Evolutionary conservation across 2,888 invertebrate species (phyloP).

Genomic region (Troides helena): DNA sequence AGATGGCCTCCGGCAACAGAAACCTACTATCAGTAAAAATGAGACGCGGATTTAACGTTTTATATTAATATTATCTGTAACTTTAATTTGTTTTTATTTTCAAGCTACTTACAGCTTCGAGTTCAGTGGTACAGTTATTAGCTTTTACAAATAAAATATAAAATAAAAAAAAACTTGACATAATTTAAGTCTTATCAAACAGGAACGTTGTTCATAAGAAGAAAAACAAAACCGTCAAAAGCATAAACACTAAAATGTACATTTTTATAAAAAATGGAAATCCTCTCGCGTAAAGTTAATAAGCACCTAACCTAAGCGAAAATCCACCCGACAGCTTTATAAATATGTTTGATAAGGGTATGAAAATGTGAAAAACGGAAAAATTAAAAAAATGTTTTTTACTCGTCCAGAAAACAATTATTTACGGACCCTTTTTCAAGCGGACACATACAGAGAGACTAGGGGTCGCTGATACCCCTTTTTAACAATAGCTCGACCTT

Average conservation of each 20-base stretch:
- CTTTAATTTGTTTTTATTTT: no score
- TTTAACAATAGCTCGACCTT: conserved; percentile 39
- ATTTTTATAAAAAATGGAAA: conserved; percentile 7
- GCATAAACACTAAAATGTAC: background rate
- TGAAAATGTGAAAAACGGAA: conserved; percentile 19
- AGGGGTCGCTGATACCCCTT: conserved; percentile 21
- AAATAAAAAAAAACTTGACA: no score
- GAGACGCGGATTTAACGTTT: no score
- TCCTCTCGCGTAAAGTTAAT: conserved; percentile 15
- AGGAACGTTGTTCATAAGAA: no score
- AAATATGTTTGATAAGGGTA: conserved; percentile 28
- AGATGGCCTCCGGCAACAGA: no score
- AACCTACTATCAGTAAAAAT: no score
- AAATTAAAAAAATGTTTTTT: conserved; percentile 24
- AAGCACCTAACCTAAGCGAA: conserved; percentile 23
- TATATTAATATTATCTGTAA: no score
- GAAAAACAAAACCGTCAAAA: background rate
- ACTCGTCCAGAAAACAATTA: conserved; percentile 30
- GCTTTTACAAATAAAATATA: no score
- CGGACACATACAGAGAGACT: conserved; percentile 17
- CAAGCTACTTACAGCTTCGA: no score
- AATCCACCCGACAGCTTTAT: conserved; percentile 21
- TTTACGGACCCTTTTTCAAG: conserved; percentile 26
- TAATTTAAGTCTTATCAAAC: no score
- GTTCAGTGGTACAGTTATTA: no score